phyloP scores from a whole-genome alignment of 2,797 vertebrate genomes.

The Aplochiton taeniatus region DNA sequence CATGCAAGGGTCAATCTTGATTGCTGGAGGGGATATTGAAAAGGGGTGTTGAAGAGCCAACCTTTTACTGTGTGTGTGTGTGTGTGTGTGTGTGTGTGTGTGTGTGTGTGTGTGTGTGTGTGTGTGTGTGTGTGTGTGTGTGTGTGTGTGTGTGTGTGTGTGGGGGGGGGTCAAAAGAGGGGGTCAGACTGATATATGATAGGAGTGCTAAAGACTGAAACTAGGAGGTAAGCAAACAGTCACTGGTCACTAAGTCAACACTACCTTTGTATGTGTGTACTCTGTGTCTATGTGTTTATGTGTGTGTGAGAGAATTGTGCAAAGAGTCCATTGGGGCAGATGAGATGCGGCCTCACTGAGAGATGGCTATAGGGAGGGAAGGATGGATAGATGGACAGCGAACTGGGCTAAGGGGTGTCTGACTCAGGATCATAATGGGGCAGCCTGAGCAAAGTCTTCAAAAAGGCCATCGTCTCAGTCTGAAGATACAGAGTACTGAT shows the following conservation, averaged over 20 bases:
- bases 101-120: slow-evolving; percentile 1
- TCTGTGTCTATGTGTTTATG: slow-evolving; percentile 14
- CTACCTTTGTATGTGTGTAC: slow-evolving; percentile 10
- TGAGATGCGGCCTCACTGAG: background rate
- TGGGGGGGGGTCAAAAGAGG: slow-evolving; percentile 4
- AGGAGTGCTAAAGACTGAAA: slow-evolving; percentile 15
- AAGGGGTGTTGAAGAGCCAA: slow-evolving; percentile 47
- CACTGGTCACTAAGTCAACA: slow-evolving; percentile 47
- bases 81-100: slow-evolving; percentile 6
- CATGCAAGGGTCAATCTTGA: slow-evolving; percentile 16
- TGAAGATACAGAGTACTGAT: slow-evolving; percentile 18
- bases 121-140: slow-evolving; percentile 1
- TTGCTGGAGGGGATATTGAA: slow-evolving; percentile 43
- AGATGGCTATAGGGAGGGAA: background rate
- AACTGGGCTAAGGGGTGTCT: background rate
- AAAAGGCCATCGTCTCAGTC: slow-evolving; percentile 22
- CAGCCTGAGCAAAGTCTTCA: slow-evolving; percentile 20
- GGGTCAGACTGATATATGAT: slow-evolving; percentile 39
- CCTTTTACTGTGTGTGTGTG: background rate
- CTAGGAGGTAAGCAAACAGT: slow-evolving; percentile 43
- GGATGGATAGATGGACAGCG: background rate
- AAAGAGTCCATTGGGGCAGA: slow-evolving; percentile 25
- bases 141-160: slow-evolving; percentile 12
- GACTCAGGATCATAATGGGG: background rate
- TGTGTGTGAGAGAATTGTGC: background rate